phyloP scores from a whole-genome alignment of 1,140 invertebrate genomes.

The Kradibia gibbosae region DNA sequence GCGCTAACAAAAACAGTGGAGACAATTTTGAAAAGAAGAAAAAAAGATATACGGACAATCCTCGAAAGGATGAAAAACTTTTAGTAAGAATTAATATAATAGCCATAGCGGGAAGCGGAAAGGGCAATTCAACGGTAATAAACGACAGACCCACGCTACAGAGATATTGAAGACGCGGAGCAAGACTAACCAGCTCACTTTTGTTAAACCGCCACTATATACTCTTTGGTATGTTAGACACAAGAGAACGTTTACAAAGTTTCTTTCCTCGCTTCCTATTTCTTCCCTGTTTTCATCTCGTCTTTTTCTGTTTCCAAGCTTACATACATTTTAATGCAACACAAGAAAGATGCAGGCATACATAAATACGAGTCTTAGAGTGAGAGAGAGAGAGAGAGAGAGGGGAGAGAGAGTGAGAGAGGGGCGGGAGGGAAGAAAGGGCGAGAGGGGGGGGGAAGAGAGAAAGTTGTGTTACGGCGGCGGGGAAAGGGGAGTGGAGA shows the following conservation, averaged over 20 bases:
- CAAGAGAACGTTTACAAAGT: constrained; percentile 36
- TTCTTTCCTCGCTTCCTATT: constrained; percentile 32
- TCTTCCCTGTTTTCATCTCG: constrained; percentile 5
- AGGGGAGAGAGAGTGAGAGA: not conserved
- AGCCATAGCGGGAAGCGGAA: not conserved
- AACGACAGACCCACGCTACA: constrained; percentile 14
- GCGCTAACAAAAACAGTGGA: not conserved
- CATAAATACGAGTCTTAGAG: not conserved
- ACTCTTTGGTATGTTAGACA: not conserved
- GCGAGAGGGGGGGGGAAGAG: not conserved
- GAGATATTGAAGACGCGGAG: constrained; percentile 4
- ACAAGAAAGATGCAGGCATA: constrained; percentile 4
- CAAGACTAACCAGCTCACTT: not conserved
- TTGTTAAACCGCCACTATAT: constrained; percentile 2
- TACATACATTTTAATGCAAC: constrained; percentile 11
- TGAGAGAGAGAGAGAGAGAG: constrained; percentile 7
- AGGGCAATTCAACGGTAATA: constrained; percentile 18
- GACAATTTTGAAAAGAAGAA: not conserved
- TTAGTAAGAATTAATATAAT: constrained; percentile 21
- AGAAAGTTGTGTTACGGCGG: constrained; percentile 2
- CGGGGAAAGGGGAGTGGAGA: constrained; percentile 38
- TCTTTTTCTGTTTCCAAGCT: constrained; percentile 33
- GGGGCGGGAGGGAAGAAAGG: not conserved
- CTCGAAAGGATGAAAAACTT: not conserved
- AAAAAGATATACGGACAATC: too few relatives aligned